Base-by-base conservation (phyloP, 1,140 invertebrate species). In the Phymastichus coffea region DNA sequence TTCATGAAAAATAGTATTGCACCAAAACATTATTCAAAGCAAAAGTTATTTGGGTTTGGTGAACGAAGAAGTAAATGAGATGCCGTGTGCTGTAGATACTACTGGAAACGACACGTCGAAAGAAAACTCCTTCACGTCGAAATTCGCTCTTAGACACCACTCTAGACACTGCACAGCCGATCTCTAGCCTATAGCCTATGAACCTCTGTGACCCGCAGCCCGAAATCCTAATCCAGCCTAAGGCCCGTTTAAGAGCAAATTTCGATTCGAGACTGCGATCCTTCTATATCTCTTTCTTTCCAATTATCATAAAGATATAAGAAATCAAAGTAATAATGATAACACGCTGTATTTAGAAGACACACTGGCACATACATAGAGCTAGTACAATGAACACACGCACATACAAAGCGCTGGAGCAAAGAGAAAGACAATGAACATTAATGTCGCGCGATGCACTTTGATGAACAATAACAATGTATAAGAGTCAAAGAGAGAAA, bases 351-450 rank as follows among this genome's bases (percentile, higher is more conserved):
- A 49, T 61, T 22, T 43, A 43, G 37, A 49, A 33, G n/a, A n/a
- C n/a, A 56, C 44, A 61, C 58, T 49, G 33, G 51, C 58, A 54
- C 51, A 12, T 17, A 17, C 6, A 23, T 25, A 52, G n/a, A n/a
- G n/a, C n/a, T n/a, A n/a, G n/a, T n/a, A 33, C 28, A 33, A 33
- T 33, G 28, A 33, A 33, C 28, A 33, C 6, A 6, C 6, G 12
- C 28, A 33, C 28, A 20, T 49, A 51, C 20, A 56, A 54, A 61
- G 49, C 58, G 59, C 52, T 61, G 19, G 59, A 61, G 59, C 59
- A 61, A 61, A 61, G 59, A 61, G 59, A 61, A 61, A 61, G 44
- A 55, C 59, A 61, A 61, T 43, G 46, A 61, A 61, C 52, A 56
- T 54, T 54, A n/a, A 30, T 40, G 30, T 60, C 33, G 33, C 43